A percentile compares a stretch with the other conserved stretches of the same genome.
Conservation (phyloP, 2,113 vertebrate species). For the Lanius ludovicianus region DNA sequence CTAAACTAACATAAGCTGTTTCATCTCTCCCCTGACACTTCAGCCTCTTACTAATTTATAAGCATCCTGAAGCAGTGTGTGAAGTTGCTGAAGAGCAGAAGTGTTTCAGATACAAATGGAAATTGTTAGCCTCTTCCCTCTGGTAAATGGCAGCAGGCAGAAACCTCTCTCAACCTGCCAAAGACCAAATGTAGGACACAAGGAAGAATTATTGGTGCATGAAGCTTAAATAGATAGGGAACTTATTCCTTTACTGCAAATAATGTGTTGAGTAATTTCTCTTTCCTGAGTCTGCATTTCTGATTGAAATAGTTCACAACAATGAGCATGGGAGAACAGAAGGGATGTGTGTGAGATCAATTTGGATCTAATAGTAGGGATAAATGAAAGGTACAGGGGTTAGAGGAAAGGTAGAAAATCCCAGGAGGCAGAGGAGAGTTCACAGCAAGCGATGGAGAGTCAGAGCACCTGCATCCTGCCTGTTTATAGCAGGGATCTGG, state of each 20-base stretch:
- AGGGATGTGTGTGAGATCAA: neutral
- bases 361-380: neutral
- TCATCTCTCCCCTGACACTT: slow-evolving; percentile 57
- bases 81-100: slow-evolving; percentile 51
- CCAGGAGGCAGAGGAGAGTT: neutral
- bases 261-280: neutral
- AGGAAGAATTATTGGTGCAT: slow-evolving; percentile 28
- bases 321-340: neutral
- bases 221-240: slow-evolving; percentile 37
- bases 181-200: slow-evolving; percentile 6
- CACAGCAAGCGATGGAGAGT: neutral
- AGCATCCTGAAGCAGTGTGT: slow-evolving; percentile 36
- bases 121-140: slow-evolving; percentile 57
- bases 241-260: neutral
- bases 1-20: slow-evolving; percentile 60
- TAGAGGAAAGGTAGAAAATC: neutral
- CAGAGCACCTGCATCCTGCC: neutral
- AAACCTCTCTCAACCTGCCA: slow-evolving; percentile 24
- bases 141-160: slow-evolving; percentile 59
- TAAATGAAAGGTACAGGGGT: neutral
- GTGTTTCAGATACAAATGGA: slow-evolving; percentile 43
- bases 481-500: neutral
- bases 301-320: slow-evolving; percentile 43
- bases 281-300: slow-evolving; percentile 12
- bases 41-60: slow-evolving; percentile 56